Conservation (phyloP, 2,113 vertebrate species). For the Ameiurus melas region DNA sequence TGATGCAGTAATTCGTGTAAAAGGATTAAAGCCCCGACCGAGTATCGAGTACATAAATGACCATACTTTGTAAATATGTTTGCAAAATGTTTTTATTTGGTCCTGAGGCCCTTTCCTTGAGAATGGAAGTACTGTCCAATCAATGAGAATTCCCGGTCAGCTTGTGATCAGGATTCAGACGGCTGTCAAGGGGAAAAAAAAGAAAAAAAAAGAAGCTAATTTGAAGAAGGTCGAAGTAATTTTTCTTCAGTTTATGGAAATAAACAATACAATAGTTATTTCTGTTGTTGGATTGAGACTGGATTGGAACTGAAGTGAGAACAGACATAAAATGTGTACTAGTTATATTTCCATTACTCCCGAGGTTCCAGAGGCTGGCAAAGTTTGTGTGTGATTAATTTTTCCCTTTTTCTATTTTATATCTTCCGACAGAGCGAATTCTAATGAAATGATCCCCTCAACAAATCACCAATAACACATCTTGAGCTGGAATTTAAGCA, state of each 20-base stretch:
- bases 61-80: too few relatives aligned
- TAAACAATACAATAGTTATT: not conserved
- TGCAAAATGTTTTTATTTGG: not conserved
- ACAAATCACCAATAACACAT: conserved; percentile 4
- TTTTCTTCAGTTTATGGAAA: not conserved
- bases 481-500: not conserved
- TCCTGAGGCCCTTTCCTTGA: not conserved
- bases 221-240: too few relatives aligned
- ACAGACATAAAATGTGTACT: not conserved
- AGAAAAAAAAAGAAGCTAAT: not conserved
- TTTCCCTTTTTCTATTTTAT: not conserved
- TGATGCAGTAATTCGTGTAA: too few relatives aligned
- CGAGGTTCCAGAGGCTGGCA: not conserved
- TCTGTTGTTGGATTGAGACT: not conserved
- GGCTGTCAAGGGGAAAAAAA: not conserved
- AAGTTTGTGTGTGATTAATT: not conserved
- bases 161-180: not conserved
- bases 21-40: too few relatives aligned
- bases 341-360: not conserved
- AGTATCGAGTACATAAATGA: too few relatives aligned
- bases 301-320: not conserved
- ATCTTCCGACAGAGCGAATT: not conserved
- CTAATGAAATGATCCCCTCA: not conserved
- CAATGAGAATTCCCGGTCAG: too few relatives aligned
- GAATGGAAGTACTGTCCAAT: not conserved